Base-by-base conservation (phyloP, 2,888 invertebrate species). In the Cataglyphis altisquamis region DNA sequence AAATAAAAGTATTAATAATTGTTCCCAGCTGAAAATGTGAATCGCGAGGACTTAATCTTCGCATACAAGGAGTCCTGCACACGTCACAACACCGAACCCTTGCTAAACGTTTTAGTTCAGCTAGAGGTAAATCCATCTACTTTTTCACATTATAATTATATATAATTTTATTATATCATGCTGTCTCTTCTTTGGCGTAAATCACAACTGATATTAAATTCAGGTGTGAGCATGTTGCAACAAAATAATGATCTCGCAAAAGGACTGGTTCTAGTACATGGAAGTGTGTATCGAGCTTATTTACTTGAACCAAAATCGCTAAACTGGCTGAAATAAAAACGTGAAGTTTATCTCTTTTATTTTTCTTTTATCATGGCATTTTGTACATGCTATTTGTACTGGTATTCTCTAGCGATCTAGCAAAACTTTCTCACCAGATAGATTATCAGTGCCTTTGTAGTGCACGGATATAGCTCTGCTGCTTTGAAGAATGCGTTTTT, bases 11-110 rank as follows among this genome's bases (percentile, higher is more conserved):
- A 39, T 68, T 10, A 81, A 83, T 85, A 83, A 84, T 94, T 94
- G 91, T 93, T 96, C 95, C 57, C 96, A 97, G 97, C 96, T 86
- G 96, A 96, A 88, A 93, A 95, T 91, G 96, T 96, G 93, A 96
- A 96, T 91, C 96, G 96, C 57, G 96, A 97, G 87, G 97, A 98
- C 93, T 96, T 98, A 87, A 96, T 97, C 29, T 96, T 96, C 60
- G 96, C 97, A 55, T 98, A 98, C 95, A 95, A 96, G 92, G 96
- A 96, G 91, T 96, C 98, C 72, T 98, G 98, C 94, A 95, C 96
- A 87, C 96, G 96, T 92, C 97, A 98, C 95, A 95, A 95, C 92
- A 97, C 97, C 21, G 95, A 96, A 91, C 97, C 98, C 74, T 95
- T 98, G 90, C 96, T 96, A 88, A 95, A 95, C 72, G 96, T 98